Evolutionary conservation across 2,113 vertebrate species (phyloP).

Genomic region (Anolis carolinensis): DNA sequence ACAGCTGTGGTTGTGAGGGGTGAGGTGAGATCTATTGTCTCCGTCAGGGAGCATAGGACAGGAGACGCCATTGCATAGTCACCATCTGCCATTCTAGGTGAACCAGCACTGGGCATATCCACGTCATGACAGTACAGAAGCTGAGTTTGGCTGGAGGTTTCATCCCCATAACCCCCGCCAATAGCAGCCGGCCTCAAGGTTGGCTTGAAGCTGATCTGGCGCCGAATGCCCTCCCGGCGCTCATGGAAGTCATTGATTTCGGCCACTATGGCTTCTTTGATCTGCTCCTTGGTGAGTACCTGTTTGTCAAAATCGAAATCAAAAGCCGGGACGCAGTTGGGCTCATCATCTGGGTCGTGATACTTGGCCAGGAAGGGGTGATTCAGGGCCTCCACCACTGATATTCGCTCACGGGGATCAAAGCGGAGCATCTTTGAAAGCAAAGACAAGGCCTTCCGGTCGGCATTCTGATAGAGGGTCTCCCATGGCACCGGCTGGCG

Average conservation of each 20-base stretch:
- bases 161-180: background rate
- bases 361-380: conserved; percentile 91
- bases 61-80: conserved; percentile 75
- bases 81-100: conserved; percentile 66
- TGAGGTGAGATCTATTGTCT: conserved; percentile 86
- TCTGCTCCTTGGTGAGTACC: conserved; percentile 82
- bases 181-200: conserved; percentile 70
- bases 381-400: conserved; percentile 83
- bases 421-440: conserved; percentile 85
- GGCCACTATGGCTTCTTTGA: conserved; percentile 90
- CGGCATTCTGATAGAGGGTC: conserved; percentile 82
- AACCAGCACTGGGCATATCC: conserved; percentile 91
- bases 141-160: background rate
- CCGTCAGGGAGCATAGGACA: conserved; percentile 57
- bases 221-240: conserved; percentile 80
- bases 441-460: conserved; percentile 82
- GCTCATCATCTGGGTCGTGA: conserved; percentile 91
- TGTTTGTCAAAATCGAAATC: conserved; percentile 92
- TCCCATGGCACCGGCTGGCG: conserved; percentile 82
- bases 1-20: conserved; percentile 39
- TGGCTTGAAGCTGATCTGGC: conserved; percentile 87
- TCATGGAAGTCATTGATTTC: conserved; percentile 92
- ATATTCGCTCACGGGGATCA: conserved; percentile 84
- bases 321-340: conserved; percentile 91
- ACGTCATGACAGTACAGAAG: conserved; percentile 78